phyloP scores from a whole-genome alignment of 2,113 vertebrate species.

The Xiphophorus hellerii region DNA sequence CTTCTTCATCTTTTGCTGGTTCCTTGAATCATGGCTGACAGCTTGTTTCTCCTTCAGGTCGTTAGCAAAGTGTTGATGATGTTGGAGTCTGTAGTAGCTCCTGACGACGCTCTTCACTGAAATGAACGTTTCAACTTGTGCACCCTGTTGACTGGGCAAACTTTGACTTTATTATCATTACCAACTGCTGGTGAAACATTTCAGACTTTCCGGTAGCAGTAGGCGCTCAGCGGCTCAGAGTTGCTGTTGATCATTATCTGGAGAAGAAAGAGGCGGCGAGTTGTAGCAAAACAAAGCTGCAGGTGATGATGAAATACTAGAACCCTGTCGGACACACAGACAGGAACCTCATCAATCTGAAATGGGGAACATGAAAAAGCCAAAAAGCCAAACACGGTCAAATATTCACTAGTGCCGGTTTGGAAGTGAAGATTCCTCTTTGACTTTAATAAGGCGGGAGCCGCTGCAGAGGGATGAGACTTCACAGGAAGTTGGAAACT shows the following conservation, averaged over 20 bases:
- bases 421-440: background rate
- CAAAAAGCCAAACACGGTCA: background rate
- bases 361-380: background rate
- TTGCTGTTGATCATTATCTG: background rate
- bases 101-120: no score
- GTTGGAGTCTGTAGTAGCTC: no score
- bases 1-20: no score
- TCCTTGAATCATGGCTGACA: no score
- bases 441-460: background rate
- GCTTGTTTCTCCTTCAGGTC: no score
- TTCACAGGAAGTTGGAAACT: background rate
- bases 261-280: background rate
- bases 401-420: background rate
- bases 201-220: background rate
- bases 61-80: no score
- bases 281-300: background rate
- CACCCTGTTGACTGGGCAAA: background rate
- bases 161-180: background rate
- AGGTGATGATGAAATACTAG: background rate
- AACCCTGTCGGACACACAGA: background rate
- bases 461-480: background rate
- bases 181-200: background rate
- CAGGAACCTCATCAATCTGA: background rate
- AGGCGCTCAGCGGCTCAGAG: no score
- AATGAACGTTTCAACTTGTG: no score